These are phyloP conservation scores for Drosophila burlai DNA, from an alignment of 1,140 invertebrate genomes.

Conservation along the genomic window DNA sequence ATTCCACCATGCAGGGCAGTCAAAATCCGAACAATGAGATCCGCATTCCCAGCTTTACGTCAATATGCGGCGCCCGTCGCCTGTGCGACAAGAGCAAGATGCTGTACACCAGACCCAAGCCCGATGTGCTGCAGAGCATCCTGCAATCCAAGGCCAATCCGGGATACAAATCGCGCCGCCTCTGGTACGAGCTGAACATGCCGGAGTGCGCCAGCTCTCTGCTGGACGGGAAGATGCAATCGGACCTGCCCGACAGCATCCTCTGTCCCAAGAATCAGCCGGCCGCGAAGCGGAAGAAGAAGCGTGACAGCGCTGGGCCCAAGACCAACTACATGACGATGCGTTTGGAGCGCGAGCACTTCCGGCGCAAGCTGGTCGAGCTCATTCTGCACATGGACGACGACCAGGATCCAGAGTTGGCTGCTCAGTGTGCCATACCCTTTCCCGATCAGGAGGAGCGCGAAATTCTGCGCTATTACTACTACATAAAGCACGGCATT, in stretches of 20 bases:
- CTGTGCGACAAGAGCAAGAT: constrained; percentile 71
- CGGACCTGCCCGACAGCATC: constrained; percentile 73
- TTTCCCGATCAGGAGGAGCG: constrained; percentile 88
- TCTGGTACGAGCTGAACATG: constrained; percentile 84
- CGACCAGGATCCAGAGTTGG: constrained; percentile 81
- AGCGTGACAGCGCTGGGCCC: neutral
- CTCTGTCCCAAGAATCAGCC: constrained; percentile 38
- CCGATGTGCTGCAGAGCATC: constrained; percentile 74
- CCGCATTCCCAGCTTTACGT: constrained; percentile 63
- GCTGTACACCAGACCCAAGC: constrained; percentile 76
- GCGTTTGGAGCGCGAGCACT: constrained; percentile 92
- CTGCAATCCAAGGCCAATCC: constrained; percentile 79
- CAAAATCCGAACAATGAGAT: constrained; percentile 63
- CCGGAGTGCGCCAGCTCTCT: constrained; percentile 76
- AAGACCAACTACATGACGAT: constrained; percentile 84
- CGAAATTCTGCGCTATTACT: constrained; percentile 93
- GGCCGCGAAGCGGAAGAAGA: constrained; percentile 22
- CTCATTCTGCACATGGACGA: constrained; percentile 88
- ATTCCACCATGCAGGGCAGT: constrained; percentile 47
- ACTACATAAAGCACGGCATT: constrained; percentile 95
- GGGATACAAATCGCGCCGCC: constrained; percentile 73
- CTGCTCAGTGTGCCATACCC: constrained; percentile 34
- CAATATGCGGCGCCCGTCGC: constrained; percentile 58
- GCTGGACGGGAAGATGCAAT: constrained; percentile 74
- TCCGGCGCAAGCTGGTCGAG: constrained; percentile 91